Evolutionary conservation across 2,888 invertebrate genomes (phyloP).

Genomic region (Euzetes globulus): DNA sequence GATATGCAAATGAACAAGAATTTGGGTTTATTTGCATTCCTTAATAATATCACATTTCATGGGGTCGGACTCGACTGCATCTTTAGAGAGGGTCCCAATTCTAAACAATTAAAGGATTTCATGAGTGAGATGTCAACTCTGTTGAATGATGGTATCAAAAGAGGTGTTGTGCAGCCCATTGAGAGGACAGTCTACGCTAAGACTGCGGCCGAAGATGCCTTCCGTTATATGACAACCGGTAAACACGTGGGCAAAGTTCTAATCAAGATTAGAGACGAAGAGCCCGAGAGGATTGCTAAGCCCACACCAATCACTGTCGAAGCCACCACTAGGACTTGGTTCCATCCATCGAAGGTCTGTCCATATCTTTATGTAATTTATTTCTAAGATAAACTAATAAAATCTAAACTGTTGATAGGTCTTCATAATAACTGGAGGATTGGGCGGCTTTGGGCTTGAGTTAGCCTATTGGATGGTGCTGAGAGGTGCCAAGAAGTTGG

Average conservation of each 20-base stretch:
- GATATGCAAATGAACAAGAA: constrained; percentile 81
- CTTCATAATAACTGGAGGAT: constrained; percentile 60
- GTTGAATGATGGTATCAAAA: constrained; percentile 63
- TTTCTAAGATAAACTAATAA: no score
- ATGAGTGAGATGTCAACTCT: constrained; percentile 44
- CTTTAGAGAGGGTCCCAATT: constrained; percentile 56
- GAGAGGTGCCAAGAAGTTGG: constrained; percentile 76
- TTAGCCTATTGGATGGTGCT: constrained; percentile 77
- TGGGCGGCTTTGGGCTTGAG: constrained; percentile 95
- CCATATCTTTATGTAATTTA: neutral
- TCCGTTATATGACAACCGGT: constrained; percentile 91
- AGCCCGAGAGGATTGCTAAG: constrained; percentile 53
- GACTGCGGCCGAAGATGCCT: constrained; percentile 82
- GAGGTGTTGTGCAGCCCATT: constrained; percentile 79
- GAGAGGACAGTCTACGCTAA: constrained; percentile 75
- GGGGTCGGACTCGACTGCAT: constrained; percentile 91
- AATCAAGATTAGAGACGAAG: constrained; percentile 58
- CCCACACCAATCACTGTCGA: neutral
- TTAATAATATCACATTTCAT: constrained; percentile 93
- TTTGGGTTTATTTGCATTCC: constrained; percentile 79
- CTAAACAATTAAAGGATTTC: constrained; percentile 55
- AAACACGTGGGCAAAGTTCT: constrained; percentile 96
- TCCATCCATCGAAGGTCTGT: constrained; percentile 15
- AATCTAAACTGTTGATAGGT: constrained; percentile 45
- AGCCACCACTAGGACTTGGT: constrained; percentile 22